Conservation (phyloP, 2,888 invertebrate species). For the Heliconius cydno region DNA sequence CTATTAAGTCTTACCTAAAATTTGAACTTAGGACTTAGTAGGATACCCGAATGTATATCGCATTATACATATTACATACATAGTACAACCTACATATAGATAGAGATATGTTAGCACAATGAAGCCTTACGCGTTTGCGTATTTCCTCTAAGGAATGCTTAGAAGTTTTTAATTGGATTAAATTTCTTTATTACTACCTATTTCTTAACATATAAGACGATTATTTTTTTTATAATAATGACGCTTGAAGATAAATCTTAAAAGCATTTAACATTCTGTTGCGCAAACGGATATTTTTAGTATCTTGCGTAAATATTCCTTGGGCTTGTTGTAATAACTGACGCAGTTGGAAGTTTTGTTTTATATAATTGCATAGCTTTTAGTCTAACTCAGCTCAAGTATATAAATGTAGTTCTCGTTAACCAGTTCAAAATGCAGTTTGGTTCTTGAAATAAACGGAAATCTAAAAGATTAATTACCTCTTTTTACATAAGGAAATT, state of each 20-base stretch:
- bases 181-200: conserved; percentile 15
- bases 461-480: not conserved
- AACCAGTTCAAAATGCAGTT: not conserved
- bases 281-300: conserved; percentile 10
- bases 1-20: not conserved
- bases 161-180: conserved; percentile 29
- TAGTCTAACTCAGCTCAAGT: not conserved
- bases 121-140: conserved; percentile 17
- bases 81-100: not conserved
- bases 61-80: not conserved
- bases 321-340: not conserved
- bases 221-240: not conserved
- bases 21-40: not conserved
- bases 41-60: not conserved
- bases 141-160: conserved; percentile 28
- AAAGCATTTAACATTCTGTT: not conserved
- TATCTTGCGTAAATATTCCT: not conserved
- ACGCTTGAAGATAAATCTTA: not conserved
- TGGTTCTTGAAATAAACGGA: not conserved
- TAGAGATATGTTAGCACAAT: not conserved
- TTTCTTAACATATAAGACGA: not conserved
- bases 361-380: not conserved
- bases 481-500: no score
- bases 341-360: not conserved
- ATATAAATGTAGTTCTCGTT: not conserved